phyloP scores from a whole-genome alignment of 2,113 vertebrate genomes.

The Larimichthys crocea region DNA sequence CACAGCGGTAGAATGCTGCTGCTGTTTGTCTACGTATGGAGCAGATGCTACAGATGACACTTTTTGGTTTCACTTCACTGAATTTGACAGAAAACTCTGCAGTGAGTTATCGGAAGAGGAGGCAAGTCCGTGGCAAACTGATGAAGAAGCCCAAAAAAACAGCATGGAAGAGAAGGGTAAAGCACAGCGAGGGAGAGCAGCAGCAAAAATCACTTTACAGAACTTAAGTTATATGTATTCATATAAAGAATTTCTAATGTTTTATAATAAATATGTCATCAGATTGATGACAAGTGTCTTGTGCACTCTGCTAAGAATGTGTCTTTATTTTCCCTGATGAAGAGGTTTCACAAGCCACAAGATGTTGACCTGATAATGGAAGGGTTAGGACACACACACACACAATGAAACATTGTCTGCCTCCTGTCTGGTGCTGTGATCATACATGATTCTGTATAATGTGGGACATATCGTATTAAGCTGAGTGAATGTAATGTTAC shows the following conservation, averaged over 20 bases:
- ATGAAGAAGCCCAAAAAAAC: not conserved
- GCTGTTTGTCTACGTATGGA: not conserved
- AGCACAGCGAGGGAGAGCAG: not conserved
- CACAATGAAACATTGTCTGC: too few species aligned
- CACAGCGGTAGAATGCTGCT: not conserved
- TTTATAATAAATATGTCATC: not conserved
- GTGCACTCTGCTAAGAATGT: not conserved
- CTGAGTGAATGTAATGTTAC: too few species aligned
- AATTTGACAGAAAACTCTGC: slow-evolving; percentile 20
- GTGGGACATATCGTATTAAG: too few species aligned
- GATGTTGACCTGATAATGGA: too few species aligned
- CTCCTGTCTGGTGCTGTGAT: too few species aligned
- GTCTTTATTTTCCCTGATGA: not conserved
- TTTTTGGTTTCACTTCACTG: not conserved
- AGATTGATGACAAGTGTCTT: not conserved
- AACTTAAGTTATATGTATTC: not conserved
- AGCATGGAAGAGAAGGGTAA: not conserved
- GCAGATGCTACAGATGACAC: not conserved
- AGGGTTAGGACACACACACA: too few species aligned
- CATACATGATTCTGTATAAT: too few species aligned
- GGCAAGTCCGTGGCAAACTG: not conserved
- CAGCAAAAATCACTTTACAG: not conserved
- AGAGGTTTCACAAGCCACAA: not conserved
- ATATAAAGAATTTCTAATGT: not conserved
- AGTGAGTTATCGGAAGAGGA: slow-evolving; percentile 2